Evolutionary conservation across 2,797 vertebrate species (phyloP).

Genomic region (Lycodopsis pacificus): DNA sequence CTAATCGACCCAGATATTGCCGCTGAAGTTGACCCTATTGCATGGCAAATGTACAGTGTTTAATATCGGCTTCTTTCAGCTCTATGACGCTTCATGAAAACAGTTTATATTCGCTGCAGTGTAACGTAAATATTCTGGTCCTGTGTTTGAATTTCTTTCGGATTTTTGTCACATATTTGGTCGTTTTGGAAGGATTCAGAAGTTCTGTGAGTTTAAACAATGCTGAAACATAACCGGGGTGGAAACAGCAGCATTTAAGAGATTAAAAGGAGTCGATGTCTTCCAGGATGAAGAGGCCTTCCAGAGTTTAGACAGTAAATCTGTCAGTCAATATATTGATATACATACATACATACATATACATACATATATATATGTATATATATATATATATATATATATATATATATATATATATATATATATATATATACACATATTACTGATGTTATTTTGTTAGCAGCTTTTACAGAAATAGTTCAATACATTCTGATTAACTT

Average conservation of each 20-base stretch:
- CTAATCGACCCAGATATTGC: background rate
- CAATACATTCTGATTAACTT: background rate
- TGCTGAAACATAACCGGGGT: background rate
- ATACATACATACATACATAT: no score
- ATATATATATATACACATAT: background rate
- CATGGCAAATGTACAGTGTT: background rate
- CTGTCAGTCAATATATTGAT: background rate
- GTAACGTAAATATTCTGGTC: background rate
- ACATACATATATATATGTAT: no score
- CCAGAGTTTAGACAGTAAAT: background rate
- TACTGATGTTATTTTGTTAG: background rate
- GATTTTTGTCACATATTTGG: background rate
- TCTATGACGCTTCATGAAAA: background rate
- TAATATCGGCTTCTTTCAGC: background rate
- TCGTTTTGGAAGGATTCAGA: background rate
- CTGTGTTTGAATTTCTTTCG: background rate
- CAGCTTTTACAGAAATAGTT: background rate
- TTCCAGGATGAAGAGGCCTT: background rate
- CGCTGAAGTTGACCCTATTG: background rate
- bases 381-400: no score
- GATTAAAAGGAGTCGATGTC: conserved; percentile 1
- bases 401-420: no score
- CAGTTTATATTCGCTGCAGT: background rate
- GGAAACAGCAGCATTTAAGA: background rate
- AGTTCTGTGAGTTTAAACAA: background rate